Base-by-base conservation (phyloP, 2,888 invertebrate genomes). In the Drosophila barbarae region DNA sequence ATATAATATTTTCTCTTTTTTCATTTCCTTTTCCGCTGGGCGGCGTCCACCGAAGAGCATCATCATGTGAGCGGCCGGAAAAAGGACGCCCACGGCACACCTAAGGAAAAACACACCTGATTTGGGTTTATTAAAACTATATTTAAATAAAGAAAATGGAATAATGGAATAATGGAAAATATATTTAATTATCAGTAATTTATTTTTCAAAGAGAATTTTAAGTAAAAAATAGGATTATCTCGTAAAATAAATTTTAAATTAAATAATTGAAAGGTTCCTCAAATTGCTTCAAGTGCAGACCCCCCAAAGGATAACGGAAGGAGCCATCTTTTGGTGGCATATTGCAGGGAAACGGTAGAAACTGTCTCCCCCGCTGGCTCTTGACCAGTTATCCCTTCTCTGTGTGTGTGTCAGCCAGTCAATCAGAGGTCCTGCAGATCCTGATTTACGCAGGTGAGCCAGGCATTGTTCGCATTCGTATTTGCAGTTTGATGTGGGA, bases 401-500 rank as follows among this genome's bases (percentile, higher is more conserved):
- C 28, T 55, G 54, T 42, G 52, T 51, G 64, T 68, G 64, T 53
- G 84, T 75, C 81, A 75, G 71, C 34, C 77, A 78, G 84, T 78
- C 78, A 78, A 78, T 78, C 78, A 81, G 73, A 72, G 67, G 66
- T 64, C 71, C 52, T 72, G 74, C 77, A 83, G 77, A 80, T 84
- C 79, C 84, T 79, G 84, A 84, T 82, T 84, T 82, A 79, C 79
- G 79, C 79, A 82, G 84, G 82, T 84, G 76, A 74, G 73, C 13
- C 46, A 18, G 30, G 30, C 30, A 30, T 15, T 28, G 42, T 28
- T 26, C n/a, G 42, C 42, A 42, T 55, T 55, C 56, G 41, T 58
- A 73, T 64, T 73, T 76, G 76, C 78, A 84, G 84, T 84, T 84
- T 77, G 52, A 35, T 60, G 30, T 21, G 38, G 38, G 38, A 21